Evolutionary conservation across 2,797 vertebrate genomes (phyloP), one percentile per base, ranked within the genome.

Genomic region (Anguilla megastoma): DNA sequence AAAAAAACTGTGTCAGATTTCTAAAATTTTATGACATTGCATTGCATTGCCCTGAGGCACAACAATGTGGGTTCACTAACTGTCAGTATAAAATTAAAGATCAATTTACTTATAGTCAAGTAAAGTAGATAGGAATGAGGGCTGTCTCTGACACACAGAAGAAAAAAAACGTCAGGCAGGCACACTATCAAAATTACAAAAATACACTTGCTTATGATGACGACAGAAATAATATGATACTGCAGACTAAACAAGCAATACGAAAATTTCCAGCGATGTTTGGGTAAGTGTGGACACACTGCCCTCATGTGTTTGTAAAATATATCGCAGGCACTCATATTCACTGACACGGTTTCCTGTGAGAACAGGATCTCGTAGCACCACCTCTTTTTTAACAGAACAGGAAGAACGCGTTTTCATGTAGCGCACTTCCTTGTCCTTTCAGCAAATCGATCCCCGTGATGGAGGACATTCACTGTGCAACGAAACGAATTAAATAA

Each of bases 391-490:
- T 41, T 71, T 30, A 10, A 12, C 30, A 71, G n/a, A 71, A 69
- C 30, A 18, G 50, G 69, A 33, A 52, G 27, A 66, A n/a, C 48
- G 50, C 27, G 33, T 85, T 83, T 87, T 18, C 9, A 80, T 36
- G 88, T 85, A 45, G 41, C 76, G 74, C 89, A 60, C 84, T 69
- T 76, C 87, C 87, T 45, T 56, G 79, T 89, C 16, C 86, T 2
- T 83, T 30, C 24, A 1, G 2, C 8, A 87, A 86, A 63, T 9
- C 33, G 85, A 7, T 41, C 66, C 69, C 30, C 86, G 45, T 50
- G 6, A 10, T 76, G 12, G 52, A 85, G 16, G 27, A 2, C 14
- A n/a, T 21, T 48, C 16, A 83, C 27, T 7, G 16, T 85, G 50
- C 6, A 7, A 10, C 50, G 36, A 41, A 41, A 41, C 36, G 36